Evolutionary conservation across 2,888 invertebrate genomes (phyloP).

Genomic region (Synergus laeviventris): DNA sequence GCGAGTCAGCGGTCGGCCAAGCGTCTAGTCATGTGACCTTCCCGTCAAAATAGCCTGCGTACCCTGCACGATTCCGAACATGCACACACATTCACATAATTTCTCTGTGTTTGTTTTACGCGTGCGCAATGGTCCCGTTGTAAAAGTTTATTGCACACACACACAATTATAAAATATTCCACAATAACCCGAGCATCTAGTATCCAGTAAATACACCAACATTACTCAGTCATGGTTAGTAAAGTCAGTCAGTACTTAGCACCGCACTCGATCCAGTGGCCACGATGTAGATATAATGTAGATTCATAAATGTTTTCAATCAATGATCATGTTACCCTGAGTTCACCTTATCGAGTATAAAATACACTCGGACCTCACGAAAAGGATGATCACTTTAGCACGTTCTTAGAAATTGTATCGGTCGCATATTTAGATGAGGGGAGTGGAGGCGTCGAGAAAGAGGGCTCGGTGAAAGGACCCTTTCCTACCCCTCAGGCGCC

Average conservation of each 20-base stretch:
- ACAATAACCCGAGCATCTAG: background rate
- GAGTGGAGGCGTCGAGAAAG: no score
- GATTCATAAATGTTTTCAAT: background rate
- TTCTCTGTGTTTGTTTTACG: constrained; percentile 14
- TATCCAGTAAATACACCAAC: background rate
- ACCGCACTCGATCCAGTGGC: constrained; percentile 26
- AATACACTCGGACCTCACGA: no score
- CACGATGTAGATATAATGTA: constrained; percentile 10
- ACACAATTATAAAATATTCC: background rate
- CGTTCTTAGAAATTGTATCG: no score
- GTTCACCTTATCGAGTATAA: no score
- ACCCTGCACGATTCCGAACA: constrained; percentile 53
- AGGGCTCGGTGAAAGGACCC: no score
- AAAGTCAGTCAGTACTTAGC: background rate
- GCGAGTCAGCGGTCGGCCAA: constrained; percentile 66
- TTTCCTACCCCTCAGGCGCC: no score
- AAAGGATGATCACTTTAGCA: no score
- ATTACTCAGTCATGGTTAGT: background rate
- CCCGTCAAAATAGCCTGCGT: constrained; percentile 86
- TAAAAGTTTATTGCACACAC: background rate
- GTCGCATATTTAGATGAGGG: no score
- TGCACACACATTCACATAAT: constrained; percentile 51
- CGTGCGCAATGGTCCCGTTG: constrained; percentile 5
- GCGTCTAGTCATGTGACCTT: constrained; percentile 86
- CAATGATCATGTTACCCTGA: background rate